Evolutionary conservation across 2,113 vertebrate genomes (phyloP), one percentile per base, ranked within the genome.

Genomic region (Carlito syrichta): DNA sequence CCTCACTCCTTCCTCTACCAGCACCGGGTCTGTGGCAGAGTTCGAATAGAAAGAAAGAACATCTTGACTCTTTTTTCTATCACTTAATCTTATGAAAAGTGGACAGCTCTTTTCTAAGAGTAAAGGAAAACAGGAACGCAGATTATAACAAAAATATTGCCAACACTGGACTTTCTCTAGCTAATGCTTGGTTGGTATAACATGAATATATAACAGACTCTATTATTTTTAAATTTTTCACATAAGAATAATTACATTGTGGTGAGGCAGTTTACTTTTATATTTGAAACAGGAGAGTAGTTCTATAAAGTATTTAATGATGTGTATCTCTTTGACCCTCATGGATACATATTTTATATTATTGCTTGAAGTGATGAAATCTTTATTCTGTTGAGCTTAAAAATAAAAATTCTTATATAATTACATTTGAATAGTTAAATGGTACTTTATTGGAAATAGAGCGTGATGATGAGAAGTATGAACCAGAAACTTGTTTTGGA

Each of bases 11-110:
- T 16, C 10, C 11, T 79, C 71, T 17, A 54, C 27, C 9, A 48
- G 4, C 19, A 71, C 5, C 20, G 60, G 4, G 43, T 40, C 5
- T 77, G 11, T 0, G 0, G 6, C 7, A 19, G 11, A 60, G 10
- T 62, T 32, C 50, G 79, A 78, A 4, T 32, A 13, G 4, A 92
- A 78, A 40, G 5, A 50, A 45, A 77, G 30, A 38, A 4, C 32
- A 74, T 0, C 32, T 77, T 78, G 8, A 85, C 2, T 68, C n/a
- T 13, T 78, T 83, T 74, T 19, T 35, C 50, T 94, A 40, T 66
- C 43, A 43, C 13, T 81, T 87, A 76, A 77, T 85, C 43, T 94
- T 68, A 45, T 20, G 63, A 95, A 95, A 79, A 86, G 86, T 84
- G 4, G 56, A n/a, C 56, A 79, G 13, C 63, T 63, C 14, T 78